Conservation (phyloP, 92 coral and sea anemone genomes). For the Ricordea florida region DNA sequence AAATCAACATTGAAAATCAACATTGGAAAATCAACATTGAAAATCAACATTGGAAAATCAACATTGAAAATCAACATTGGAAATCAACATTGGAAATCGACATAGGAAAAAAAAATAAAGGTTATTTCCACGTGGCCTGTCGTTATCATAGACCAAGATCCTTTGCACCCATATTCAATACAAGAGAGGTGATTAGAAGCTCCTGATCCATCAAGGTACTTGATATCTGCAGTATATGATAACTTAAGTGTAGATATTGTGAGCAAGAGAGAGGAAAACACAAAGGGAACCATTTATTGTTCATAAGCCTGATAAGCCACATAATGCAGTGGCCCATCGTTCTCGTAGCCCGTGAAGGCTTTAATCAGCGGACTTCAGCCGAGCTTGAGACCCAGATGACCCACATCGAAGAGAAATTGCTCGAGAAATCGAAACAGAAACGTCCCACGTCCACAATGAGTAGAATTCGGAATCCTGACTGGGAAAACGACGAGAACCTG, state of each 20-base stretch:
- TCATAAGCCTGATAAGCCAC: no score
- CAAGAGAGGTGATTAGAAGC: slow-evolving; percentile 4
- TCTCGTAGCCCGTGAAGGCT: neutral
- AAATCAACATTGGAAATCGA: neutral
- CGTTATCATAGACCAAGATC: neutral
- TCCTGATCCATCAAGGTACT: slow-evolving; percentile 3
- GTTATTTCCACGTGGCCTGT: no score
- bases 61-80: neutral
- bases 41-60: no score
- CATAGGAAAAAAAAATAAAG: neutral
- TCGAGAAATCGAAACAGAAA: neutral
- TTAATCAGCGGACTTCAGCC: slow-evolving; percentile 1
- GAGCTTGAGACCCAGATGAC: neutral
- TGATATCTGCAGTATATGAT: neutral
- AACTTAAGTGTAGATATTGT: neutral
- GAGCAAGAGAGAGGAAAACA: neutral
- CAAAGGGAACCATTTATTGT: no score
- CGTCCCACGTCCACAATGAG: slow-evolving; percentile 1
- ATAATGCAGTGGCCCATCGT: slow-evolving; percentile 1
- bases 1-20: neutral
- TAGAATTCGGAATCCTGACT: slow-evolving; percentile 23
- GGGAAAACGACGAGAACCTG: slow-evolving; percentile 29
- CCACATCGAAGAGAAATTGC: neutral
- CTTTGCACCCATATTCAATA: neutral
- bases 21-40: no score